These are phyloP conservation scores for Eumeta japonica DNA, from an alignment of 1,140 invertebrate species.

Conservation along the genomic window DNA sequence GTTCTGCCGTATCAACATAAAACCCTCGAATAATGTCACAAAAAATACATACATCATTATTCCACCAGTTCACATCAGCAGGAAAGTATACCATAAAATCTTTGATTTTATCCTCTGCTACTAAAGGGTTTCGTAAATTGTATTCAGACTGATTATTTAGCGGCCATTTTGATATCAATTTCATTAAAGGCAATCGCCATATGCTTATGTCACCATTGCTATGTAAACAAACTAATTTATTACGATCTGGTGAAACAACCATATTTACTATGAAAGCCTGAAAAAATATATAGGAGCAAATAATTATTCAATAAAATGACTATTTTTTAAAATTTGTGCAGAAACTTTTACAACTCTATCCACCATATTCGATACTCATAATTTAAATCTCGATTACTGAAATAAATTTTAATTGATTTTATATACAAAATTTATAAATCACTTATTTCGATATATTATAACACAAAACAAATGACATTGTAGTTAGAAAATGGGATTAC, in stretches of 20 bases:
- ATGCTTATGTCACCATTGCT: conserved; percentile 70
- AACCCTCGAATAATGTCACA: no score
- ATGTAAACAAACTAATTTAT: conserved; percentile 65
- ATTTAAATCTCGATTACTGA: no score
- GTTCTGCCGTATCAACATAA: no score
- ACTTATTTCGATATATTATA: no score
- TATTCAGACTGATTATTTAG: conserved; percentile 65
- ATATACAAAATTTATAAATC: no score
- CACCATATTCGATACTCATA: no score
- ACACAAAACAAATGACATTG: no score
- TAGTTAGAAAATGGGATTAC: no score
- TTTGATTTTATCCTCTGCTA: conserved; percentile 30
- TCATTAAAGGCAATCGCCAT: conserved; percentile 70
- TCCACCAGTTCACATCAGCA: conserved; percentile 79
- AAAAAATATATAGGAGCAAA: conserved; percentile 10
- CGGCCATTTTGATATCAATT: conserved; percentile 59
- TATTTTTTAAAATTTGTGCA: conserved; percentile 4
- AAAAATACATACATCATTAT: conserved; percentile 58
- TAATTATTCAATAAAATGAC: conserved; percentile 1
- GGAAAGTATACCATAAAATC: conserved; percentile 57
- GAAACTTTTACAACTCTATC: conserved; percentile 1
- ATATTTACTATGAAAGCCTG: conserved; percentile 65
- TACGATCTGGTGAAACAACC: conserved; percentile 63
- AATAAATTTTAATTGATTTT: no score
- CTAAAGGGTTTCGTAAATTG: conserved; percentile 58